These are phyloP conservation scores for Octomys mimax DNA, from an alignment of 2,797 vertebrate genomes.

Conservation along the genomic window DNA sequence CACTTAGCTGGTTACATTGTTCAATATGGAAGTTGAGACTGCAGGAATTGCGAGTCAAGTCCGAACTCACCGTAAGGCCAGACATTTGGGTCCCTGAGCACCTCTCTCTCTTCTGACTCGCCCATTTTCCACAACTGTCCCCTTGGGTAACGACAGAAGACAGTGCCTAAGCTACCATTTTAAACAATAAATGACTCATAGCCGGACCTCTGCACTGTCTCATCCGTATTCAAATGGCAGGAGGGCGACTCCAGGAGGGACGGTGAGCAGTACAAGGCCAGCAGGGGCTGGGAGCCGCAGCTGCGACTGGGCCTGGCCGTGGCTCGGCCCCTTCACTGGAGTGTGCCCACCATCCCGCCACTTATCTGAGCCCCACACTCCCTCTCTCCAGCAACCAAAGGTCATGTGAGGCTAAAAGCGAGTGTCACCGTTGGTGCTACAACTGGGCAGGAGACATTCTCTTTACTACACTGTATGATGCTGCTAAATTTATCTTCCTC, in stretches of 20 bases:
- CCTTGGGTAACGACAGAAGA: neutral
- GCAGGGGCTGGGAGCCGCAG: neutral
- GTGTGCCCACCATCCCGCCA: neutral
- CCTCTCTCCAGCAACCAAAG: constrained; percentile 11
- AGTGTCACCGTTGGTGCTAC: neutral
- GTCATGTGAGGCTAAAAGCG: neutral
- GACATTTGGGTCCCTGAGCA: neutral
- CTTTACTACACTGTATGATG: neutral
- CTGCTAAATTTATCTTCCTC: neutral
- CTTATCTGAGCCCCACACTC: neutral
- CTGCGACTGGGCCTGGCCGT: neutral
- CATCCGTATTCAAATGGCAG: neutral
- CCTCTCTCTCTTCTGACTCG: neutral
- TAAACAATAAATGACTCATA: neutral
- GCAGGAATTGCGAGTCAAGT: neutral
- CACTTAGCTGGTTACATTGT: neutral
- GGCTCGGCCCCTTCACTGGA: neutral
- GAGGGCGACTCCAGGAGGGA: neutral
- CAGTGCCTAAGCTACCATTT: neutral
- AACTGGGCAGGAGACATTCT: neutral
- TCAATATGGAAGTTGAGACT: neutral
- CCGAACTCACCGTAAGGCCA: neutral
- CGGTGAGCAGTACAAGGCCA: neutral
- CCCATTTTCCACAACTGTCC: neutral
- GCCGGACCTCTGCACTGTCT: neutral